A percentile compares a stretch with the other conserved stretches of the same genome.
These are phyloP conservation scores for Trachurus trachurus DNA, from an alignment of 2,797 vertebrate genomes.

Conservation along the genomic window DNA sequence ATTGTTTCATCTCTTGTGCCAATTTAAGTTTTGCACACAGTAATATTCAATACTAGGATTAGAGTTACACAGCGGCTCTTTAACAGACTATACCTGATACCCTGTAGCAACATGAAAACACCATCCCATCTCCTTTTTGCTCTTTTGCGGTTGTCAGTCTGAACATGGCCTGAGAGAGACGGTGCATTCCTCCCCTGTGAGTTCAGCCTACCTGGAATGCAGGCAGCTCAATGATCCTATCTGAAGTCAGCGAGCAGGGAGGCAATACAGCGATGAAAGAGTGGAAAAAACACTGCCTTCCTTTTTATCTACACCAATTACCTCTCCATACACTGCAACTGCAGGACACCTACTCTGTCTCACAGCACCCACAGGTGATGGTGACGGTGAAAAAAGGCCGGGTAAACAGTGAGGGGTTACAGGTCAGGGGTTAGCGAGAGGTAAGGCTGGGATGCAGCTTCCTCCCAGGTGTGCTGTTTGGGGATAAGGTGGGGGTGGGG, in stretches of 20 bases:
- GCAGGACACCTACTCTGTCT: constrained; percentile 20
- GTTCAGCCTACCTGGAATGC: constrained; percentile 76
- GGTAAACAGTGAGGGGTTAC: constrained; percentile 49
- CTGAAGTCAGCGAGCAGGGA: constrained; percentile 36
- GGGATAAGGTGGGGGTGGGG: constrained; percentile 17
- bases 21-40: neutral
- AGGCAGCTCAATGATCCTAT: constrained; percentile 64
- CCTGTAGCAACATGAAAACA: constrained; percentile 9
- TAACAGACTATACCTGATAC: neutral
- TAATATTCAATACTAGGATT: neutral
- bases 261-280: constrained; percentile 38
- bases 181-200: constrained; percentile 74
- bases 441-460: constrained; percentile 62
- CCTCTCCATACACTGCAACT: constrained; percentile 9
- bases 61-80: neutral
- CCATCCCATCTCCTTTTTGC: constrained; percentile 1
- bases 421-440: constrained; percentile 66
- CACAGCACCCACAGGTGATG: constrained; percentile 36
- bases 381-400: constrained; percentile 51
- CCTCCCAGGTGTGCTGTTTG: constrained; percentile 72
- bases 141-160: constrained; percentile 27
- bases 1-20: neutral
- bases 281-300: neutral
- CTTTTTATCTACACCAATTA: constrained; percentile 25
- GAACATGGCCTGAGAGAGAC: constrained; percentile 26